These are phyloP conservation scores for Alitta virens DNA, from an alignment of 2,888 invertebrate genomes.

Conservation along the genomic window DNA sequence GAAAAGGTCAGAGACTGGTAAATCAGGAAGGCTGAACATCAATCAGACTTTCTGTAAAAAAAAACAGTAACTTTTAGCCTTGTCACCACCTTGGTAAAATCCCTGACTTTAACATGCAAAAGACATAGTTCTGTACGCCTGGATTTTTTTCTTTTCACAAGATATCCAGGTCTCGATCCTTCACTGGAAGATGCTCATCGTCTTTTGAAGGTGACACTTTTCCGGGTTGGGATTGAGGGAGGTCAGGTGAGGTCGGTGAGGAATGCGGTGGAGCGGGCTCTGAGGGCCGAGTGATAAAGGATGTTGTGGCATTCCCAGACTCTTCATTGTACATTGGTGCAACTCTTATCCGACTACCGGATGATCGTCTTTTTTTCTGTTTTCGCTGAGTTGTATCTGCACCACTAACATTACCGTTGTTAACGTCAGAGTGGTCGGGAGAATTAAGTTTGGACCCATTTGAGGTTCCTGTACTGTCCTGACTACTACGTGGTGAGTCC, in stretches of 20 bases:
- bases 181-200: constrained; percentile 41
- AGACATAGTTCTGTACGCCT: no score
- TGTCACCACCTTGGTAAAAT: no score
- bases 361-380: constrained; percentile 3
- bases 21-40: no score
- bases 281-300: neutral
- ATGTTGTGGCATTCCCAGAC: neutral
- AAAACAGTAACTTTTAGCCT: no score
- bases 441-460: constrained; percentile 3
- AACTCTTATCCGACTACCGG: neutral
- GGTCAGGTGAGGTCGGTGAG: neutral
- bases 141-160: constrained; percentile 30
- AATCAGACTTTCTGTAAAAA: no score
- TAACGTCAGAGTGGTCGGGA: constrained; percentile 11
- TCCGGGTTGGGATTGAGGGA: neutral
- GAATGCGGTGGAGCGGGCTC: neutral
- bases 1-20: no score
- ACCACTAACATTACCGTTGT: neutral
- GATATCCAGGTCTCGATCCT: constrained; percentile 48
- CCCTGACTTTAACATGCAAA: no score
- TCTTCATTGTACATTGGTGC: constrained; percentile 12
- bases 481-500: neutral
- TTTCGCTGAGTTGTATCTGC: neutral
- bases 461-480: neutral
- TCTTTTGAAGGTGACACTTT: constrained; percentile 5